phyloP scores from a whole-genome alignment of 2,797 vertebrate species.

The Liasis olivaceus region DNA sequence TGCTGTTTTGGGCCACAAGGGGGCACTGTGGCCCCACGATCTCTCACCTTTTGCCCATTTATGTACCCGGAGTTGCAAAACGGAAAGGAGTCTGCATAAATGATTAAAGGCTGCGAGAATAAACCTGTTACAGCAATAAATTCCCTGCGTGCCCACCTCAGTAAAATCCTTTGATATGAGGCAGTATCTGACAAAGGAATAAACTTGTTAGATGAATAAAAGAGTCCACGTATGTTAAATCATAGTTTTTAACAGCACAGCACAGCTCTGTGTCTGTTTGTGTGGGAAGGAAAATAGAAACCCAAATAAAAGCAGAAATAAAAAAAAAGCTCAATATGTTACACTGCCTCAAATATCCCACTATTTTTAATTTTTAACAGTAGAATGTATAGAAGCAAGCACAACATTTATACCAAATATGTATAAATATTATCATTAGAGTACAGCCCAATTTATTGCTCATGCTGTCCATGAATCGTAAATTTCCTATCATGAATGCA shows the following conservation, averaged over 20 bases:
- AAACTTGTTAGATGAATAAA: slow-evolving; percentile 56
- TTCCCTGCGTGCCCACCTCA: background rate
- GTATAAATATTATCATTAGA: background rate
- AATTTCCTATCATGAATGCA: background rate
- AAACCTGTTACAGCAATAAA: slow-evolving; percentile 58
- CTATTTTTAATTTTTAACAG: background rate
- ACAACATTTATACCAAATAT: background rate
- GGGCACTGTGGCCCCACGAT: slow-evolving; percentile 67
- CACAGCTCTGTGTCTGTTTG: background rate
- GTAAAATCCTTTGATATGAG: slow-evolving; percentile 33
- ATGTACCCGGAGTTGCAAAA: background rate
- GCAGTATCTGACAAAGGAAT: slow-evolving; percentile 59
- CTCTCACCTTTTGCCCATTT: background rate
- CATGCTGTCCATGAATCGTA: background rate
- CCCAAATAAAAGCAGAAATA: background rate
- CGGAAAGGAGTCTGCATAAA: slow-evolving; percentile 49
- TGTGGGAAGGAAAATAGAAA: background rate
- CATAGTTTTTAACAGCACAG: slow-evolving; percentile 21
- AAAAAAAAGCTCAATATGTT: background rate
- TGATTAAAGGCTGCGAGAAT: slow-evolving; percentile 49
- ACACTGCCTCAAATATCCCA: background rate
- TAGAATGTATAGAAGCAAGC: background rate
- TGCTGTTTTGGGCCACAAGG: slow-evolving; percentile 70
- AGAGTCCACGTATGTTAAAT: slow-evolving; percentile 32
- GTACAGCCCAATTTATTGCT: background rate